Conservation (phyloP, 2,113 vertebrate genomes). For the Ondatra zibethicus region DNA sequence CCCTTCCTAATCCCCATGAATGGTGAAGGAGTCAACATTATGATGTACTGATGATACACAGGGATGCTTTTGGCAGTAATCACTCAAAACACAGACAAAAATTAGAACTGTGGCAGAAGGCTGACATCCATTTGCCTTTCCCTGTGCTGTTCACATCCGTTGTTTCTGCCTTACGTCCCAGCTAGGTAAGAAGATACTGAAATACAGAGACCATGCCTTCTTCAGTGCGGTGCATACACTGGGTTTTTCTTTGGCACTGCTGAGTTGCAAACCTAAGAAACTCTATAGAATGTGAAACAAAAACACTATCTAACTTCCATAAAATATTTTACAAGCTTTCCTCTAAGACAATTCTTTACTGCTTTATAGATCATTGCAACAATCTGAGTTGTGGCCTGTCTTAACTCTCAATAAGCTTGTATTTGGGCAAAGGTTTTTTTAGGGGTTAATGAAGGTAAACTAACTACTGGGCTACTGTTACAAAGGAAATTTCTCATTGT, state of each 20-base stretch:
- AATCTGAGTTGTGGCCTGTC: background rate
- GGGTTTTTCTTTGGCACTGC: background rate
- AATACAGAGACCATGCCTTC: background rate
- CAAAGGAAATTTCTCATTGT: conserved; percentile 78
- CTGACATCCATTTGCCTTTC: background rate
- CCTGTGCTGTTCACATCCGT: background rate
- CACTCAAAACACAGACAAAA: background rate
- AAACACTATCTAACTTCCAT: background rate
- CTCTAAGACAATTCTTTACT: background rate
- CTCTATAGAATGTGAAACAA: background rate
- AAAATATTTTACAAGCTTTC: background rate
- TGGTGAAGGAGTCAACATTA: background rate
- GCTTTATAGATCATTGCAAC: background rate
- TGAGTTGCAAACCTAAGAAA: background rate
- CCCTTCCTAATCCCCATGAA: background rate
- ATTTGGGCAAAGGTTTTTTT: background rate
- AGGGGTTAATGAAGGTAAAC: background rate
- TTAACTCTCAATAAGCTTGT: background rate
- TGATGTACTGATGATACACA: background rate
- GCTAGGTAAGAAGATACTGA: background rate
- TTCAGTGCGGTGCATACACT: background rate
- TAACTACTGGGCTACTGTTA: conserved; percentile 78
- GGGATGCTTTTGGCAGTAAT: background rate
- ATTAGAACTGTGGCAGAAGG: background rate
- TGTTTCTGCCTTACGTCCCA: background rate